Evolutionary conservation across 2,113 vertebrate species (phyloP).

Genomic region (Alligator mississippiensis): DNA sequence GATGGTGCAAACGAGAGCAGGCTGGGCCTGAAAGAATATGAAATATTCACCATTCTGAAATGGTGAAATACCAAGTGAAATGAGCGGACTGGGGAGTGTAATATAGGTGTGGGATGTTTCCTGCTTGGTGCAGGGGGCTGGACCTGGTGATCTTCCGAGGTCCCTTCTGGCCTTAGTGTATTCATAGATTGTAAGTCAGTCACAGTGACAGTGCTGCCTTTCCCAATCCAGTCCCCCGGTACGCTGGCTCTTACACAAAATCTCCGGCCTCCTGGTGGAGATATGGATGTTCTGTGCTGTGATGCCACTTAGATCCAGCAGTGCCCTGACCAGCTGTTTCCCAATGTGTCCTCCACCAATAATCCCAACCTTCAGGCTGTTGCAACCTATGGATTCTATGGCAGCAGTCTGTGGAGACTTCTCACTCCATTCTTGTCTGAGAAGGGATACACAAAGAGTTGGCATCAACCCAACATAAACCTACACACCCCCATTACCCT

Average conservation of each 20-base stretch:
- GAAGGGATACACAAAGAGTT: background rate
- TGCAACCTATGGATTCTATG: background rate
- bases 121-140: too few relatives aligned
- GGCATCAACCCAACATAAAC: background rate
- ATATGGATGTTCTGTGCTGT: conserved; percentile 67
- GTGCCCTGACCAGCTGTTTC: conserved; percentile 74
- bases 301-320: conserved; percentile 64
- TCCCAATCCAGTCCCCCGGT: background rate
- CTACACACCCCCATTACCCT: background rate
- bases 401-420: background rate
- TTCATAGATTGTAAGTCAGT: background rate
- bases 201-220: background rate
- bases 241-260: conserved; percentile 60
- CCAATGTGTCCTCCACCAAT: conserved; percentile 79
- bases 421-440: background rate
- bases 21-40: background rate
- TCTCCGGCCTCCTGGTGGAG: conserved; percentile 79
- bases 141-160: too few relatives aligned
- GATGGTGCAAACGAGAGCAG: background rate
- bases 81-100: too few relatives aligned
- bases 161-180: too few relatives aligned
- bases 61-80: background rate
- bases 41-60: too few relatives aligned
- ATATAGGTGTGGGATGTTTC: too few relatives aligned
- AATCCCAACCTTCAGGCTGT: conserved; percentile 74